A percentile compares a stretch with the other conserved stretches of the same genome.
These are phyloP conservation scores for Harpalus rufipes DNA, from an alignment of 2,888 invertebrate genomes.

Conservation along the genomic window DNA sequence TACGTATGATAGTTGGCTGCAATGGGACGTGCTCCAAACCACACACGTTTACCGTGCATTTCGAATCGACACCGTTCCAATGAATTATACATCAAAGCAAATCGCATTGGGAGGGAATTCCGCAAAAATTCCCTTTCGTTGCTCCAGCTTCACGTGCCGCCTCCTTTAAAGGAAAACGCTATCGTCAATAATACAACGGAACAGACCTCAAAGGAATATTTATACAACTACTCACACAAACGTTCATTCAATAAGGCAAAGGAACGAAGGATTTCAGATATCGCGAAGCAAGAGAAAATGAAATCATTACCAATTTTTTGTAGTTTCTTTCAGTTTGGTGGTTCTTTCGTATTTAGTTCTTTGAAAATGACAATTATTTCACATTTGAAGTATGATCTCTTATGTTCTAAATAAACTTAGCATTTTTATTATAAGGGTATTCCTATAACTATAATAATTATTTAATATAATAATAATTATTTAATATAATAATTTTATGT, in stretches of 20 bases:
- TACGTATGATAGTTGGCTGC: slow-evolving; percentile 22
- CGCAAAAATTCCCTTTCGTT: slow-evolving; percentile 27
- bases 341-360: too few species aligned
- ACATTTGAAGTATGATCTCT: too few species aligned
- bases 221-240: slow-evolving; percentile 21
- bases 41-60: slow-evolving; percentile 46
- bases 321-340: too few species aligned
- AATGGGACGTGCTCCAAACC: slow-evolving; percentile 19
- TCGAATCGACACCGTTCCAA: slow-evolving; percentile 59
- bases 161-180: slow-evolving; percentile 30
- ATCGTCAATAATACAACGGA: not conserved
- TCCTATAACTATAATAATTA: too few species aligned
- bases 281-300: too few species aligned
- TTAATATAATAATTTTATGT: too few species aligned
- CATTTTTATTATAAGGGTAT: too few species aligned
- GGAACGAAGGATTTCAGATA: too few species aligned
- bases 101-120: slow-evolving; percentile 39
- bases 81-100: slow-evolving; percentile 64
- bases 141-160: slow-evolving; percentile 10
- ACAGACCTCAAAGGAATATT: slow-evolving; percentile 23
- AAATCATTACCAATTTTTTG: too few species aligned
- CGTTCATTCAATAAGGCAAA: slow-evolving; percentile 34
- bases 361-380: too few species aligned
- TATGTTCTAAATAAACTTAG: too few species aligned
- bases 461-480: too few species aligned